Evolutionary conservation across 2,113 vertebrate species (phyloP).

Genomic region (Oryzias celebensis): DNA sequence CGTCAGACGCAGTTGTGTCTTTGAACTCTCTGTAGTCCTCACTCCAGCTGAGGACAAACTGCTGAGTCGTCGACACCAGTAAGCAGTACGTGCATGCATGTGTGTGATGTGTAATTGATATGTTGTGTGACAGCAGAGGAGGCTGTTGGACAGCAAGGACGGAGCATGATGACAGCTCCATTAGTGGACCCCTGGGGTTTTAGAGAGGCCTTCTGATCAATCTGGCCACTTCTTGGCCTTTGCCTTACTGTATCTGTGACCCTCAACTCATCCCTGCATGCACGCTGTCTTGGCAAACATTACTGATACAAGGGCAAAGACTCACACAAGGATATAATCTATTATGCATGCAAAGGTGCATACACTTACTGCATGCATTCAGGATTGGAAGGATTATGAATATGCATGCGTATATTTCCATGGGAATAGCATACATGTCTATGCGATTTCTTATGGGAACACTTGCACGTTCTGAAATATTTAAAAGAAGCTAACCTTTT

Average conservation of each 20-base stretch:
- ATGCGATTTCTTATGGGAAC: too few species aligned
- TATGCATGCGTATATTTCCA: slow-evolving; percentile 32
- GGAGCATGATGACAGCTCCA: slow-evolving; percentile 63
- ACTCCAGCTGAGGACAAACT: slow-evolving; percentile 48
- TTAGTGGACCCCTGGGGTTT: slow-evolving; percentile 60
- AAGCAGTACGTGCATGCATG: slow-evolving; percentile 25
- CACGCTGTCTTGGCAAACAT: slow-evolving; percentile 20
- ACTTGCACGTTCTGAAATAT: too few species aligned
- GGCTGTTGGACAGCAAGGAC: slow-evolving; percentile 60
- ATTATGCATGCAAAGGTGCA: slow-evolving; percentile 25
- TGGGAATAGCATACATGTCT: too few species aligned
- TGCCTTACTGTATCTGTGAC: slow-evolving; percentile 28
- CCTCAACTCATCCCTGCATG: slow-evolving; percentile 18
- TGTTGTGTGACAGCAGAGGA: slow-evolving; percentile 55
- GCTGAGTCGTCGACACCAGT: slow-evolving; percentile 52
- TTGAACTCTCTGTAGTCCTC: slow-evolving; percentile 37
- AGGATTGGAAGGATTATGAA: slow-evolving; percentile 27
- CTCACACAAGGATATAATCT: slow-evolving; percentile 25
- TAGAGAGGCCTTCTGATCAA: slow-evolving; percentile 52
- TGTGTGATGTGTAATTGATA: slow-evolving; percentile 32
- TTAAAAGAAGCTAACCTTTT: too few species aligned
- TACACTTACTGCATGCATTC: slow-evolving; percentile 17
- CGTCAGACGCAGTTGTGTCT: slow-evolving; percentile 42
- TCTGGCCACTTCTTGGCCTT: slow-evolving; percentile 53
- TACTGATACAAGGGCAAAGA: slow-evolving; percentile 47